phyloP scores from a whole-genome alignment of 2,888 invertebrate species.

The Mythimna loreyi region DNA sequence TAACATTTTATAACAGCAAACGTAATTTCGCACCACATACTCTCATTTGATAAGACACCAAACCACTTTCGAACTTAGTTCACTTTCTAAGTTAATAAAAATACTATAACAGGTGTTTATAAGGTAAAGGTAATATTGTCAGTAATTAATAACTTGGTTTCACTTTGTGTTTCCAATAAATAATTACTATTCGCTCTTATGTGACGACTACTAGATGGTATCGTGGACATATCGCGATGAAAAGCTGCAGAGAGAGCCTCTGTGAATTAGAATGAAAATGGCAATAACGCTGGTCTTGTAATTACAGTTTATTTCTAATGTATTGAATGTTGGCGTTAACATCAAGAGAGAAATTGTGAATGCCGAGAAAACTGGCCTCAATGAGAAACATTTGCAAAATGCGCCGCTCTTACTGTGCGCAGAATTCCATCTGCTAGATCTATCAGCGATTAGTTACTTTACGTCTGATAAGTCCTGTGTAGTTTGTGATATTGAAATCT shows the following conservation, averaged over 20 bases:
- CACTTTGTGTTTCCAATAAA: constrained; percentile 52
- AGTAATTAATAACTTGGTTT: constrained; percentile 56
- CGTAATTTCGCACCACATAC: constrained; percentile 62
- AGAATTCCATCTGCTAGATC: constrained; percentile 23
- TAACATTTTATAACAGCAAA: constrained; percentile 38
- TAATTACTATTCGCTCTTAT: constrained; percentile 41
- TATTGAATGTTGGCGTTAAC: constrained; percentile 31
- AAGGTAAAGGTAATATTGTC: constrained; percentile 56
- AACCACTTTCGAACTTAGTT: constrained; percentile 71
- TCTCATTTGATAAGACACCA: constrained; percentile 69
- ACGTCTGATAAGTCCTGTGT: not conserved
- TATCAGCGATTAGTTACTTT: constrained; percentile 17
- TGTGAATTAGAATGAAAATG: constrained; percentile 41
- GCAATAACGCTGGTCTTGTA: constrained; percentile 29
- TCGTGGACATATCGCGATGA: constrained; percentile 43
- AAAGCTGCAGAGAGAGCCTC: constrained; percentile 42
- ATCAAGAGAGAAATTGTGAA: constrained; percentile 44
- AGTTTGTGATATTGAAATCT: not conserved
- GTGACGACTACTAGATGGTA: constrained; percentile 40
- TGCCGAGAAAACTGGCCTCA: constrained; percentile 42
- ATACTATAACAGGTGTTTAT: constrained; percentile 61
- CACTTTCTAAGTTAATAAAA: constrained; percentile 73
- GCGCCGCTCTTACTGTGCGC: constrained; percentile 31
- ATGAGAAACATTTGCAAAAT: constrained; percentile 41
- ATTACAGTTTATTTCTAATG: constrained; percentile 54